Evolutionary conservation across 2,113 vertebrate species (phyloP).

Genomic region (Podocnemis expansa): DNA sequence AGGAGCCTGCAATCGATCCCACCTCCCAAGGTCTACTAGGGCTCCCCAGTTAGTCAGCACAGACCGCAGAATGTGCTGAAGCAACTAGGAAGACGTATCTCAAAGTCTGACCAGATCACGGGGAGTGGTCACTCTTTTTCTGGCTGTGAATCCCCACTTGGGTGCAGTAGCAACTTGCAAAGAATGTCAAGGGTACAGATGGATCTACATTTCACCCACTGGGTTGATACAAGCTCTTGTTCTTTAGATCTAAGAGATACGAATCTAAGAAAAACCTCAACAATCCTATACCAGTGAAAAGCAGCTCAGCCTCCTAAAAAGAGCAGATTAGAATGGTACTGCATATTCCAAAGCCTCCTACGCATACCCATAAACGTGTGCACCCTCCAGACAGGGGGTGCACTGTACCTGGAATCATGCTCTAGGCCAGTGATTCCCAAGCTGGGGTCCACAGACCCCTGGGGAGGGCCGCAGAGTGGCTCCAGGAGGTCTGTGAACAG

Average conservation of each 20-base stretch:
- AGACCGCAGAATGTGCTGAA: fast-evolving
- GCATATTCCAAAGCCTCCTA: background rate
- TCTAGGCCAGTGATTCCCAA: too few relatives aligned
- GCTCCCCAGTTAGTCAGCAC: background rate
- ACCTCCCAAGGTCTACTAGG: background rate
- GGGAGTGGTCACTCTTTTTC: background rate
- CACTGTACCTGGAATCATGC: conserved; percentile 25
- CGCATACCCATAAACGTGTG: conserved; percentile 36
- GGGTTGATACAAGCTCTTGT: background rate
- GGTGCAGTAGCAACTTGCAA: background rate
- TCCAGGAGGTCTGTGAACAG: too few relatives aligned
- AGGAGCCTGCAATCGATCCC: background rate
- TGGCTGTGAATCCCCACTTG: background rate
- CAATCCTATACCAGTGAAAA: fast-evolving
- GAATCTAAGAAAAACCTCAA: conserved; percentile 6
- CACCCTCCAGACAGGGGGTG: background rate
- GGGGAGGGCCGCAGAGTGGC: too few relatives aligned
- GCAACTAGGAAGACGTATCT: background rate
- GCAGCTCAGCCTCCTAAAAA: conserved; percentile 5
- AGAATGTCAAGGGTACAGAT: background rate
- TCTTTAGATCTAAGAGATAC: background rate
- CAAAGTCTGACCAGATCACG: background rate
- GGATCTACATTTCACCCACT: background rate
- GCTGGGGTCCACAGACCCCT: too few relatives aligned
- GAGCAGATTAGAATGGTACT: background rate